phyloP scores from a whole-genome alignment of 2,888 invertebrate genomes.

The Lagria hirta region DNA sequence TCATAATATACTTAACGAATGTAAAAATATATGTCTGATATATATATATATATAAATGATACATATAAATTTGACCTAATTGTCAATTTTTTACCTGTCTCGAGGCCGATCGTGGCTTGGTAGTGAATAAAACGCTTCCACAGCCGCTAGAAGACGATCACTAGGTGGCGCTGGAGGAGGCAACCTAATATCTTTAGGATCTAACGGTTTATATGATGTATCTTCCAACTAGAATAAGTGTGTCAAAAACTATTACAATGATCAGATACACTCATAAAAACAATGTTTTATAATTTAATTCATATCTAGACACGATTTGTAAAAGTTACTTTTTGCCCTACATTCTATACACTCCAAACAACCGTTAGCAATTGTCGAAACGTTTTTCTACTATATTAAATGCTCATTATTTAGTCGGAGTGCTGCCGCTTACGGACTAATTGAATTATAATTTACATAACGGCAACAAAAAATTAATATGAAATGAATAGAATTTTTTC shows the following conservation, averaged over 20 bases:
- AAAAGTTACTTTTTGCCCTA: no score
- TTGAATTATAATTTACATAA: no score
- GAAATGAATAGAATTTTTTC: no score
- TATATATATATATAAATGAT: slow-evolving; percentile 10
- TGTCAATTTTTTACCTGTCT: slow-evolving; percentile 67
- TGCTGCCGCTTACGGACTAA: no score
- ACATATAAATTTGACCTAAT: slow-evolving; percentile 24
- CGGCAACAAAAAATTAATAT: no score
- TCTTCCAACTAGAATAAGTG: slow-evolving; percentile 72
- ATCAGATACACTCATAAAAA: slow-evolving; percentile 13
- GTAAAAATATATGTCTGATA: slow-evolving; percentile 6
- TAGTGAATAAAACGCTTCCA: slow-evolving; percentile 94
- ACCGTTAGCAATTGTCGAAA: no score
- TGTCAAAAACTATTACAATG: slow-evolving; percentile 30
- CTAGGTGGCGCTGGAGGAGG: slow-evolving; percentile 95
- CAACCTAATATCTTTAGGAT: slow-evolving; percentile 85
- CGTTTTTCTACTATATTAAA: no score
- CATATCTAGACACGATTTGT: no score
- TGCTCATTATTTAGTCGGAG: no score
- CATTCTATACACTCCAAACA: no score
- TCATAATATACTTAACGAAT: slow-evolving; percentile 16
- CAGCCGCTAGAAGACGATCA: slow-evolving; percentile 87
- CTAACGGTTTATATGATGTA: slow-evolving; percentile 83
- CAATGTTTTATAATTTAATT: slow-evolving; percentile 11
- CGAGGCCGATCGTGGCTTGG: slow-evolving; percentile 94